Evolutionary conservation across 2,113 vertebrate genomes (phyloP).

Genomic region (Odobenus rosmarus): DNA sequence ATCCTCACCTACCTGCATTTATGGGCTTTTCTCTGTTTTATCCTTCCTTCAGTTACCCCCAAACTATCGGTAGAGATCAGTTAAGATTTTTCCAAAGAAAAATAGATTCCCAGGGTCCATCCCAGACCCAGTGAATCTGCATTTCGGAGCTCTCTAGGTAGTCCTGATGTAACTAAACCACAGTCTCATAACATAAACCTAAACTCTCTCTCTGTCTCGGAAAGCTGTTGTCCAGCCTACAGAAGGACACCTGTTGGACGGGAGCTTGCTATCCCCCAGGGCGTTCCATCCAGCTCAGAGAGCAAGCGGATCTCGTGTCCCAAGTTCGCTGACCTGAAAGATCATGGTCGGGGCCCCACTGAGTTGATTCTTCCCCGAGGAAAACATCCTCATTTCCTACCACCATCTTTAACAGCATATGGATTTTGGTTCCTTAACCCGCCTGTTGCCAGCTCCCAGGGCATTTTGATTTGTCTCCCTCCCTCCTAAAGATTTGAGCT

Average conservation of each 20-base stretch:
- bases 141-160: neutral
- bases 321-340: neutral
- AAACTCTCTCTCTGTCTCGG: neutral
- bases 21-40: neutral
- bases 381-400: neutral
- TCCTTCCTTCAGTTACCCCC: neutral
- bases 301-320: neutral
- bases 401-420: neutral
- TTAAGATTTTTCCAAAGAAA: neutral
- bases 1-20: neutral
- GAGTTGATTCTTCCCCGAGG: neutral
- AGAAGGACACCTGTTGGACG: no score
- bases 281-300: neutral
- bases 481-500: neutral
- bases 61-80: neutral
- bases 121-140: neutral
- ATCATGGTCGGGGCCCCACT: fast-evolving
- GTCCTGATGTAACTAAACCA: neutral
- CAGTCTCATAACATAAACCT: neutral
- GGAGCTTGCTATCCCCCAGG: neutral
- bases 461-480: neutral
- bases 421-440: neutral
- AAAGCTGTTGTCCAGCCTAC: neutral
- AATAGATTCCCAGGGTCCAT: neutral
- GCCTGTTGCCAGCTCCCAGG: neutral